Base-by-base conservation (phyloP, 2,113 vertebrate genomes). In the Isurus oxyrinchus region DNA sequence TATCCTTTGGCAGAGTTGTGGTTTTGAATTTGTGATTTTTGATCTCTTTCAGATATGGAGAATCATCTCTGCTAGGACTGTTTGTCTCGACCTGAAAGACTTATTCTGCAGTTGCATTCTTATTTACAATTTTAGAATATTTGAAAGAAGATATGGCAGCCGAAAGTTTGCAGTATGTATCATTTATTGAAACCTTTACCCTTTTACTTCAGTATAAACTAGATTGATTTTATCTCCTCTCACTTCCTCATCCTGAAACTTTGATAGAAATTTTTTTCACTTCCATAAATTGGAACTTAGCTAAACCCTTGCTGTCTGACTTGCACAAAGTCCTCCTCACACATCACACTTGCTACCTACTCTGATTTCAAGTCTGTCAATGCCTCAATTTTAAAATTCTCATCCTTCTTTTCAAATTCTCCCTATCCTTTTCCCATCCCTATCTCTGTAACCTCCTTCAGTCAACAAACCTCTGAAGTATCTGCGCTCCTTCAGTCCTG, bases 61-160 rank as follows among this genome's bases (percentile, higher is more conserved):
- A 97, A 97, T 98, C 97, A 76, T 98, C 72, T 98, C 97, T 97
- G 98, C 98, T 96, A 98, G 98, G 98, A 97, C 97, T 94, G 96
- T 98, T 97, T 98, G 98, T 96, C 98, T 98, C 96, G 98, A 98
- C 97, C 96, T 98, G 97, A 98, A 98, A 97, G 98, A 98, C 94
- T 97, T 98, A 40, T 98, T 98, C 97, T 98, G 98, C 97, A 98
- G 98, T 97, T 98, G 98, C 96, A 97, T 98, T 84, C 98, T 98
- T 66, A 98, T 98, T 97, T 98, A 98, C 97, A 98, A 98, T 97
- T 98, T 98, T 69, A 98, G 98, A 96, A 98, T 98, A 97, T 98
- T 98, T 98, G 98, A 98, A 97, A 98, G 98, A 98, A 98, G 98
- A 98, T 98, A 98, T 5, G 98, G 98, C 96, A 98, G 98, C 97